Evolutionary conservation across 2,113 vertebrate genomes (phyloP), one percentile per base, ranked within the genome.

Genomic region (Machaerirhynchus nigripectus): DNA sequence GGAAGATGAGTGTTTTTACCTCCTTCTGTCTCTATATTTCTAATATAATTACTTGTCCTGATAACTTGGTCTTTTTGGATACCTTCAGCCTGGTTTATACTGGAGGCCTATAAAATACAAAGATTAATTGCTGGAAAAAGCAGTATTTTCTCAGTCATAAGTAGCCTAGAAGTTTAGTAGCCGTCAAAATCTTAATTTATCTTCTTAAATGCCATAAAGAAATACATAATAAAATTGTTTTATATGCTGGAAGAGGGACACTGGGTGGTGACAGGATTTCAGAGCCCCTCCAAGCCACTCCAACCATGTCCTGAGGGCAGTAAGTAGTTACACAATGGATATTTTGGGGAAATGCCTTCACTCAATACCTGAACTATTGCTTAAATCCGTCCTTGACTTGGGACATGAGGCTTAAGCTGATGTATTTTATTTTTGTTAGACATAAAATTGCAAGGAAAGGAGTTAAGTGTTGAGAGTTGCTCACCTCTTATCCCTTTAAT

Each of bases 381-480:
- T 30, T 39, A 75, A 95, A 61, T 39, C 39, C 56, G 17, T 42
- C 40, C 52, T 73, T 40, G 35, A 20, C 27, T 68, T 53, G n/a
- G 40, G 69, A 35, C 22, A 5, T 4, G 31, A 68, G 49, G 33
- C 11, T 71, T 5, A 16, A 74, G 6, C 74, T 64, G 30, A 52
- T 11, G 39, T 20, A 30, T 75, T 78, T 81, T 11, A 30, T 8
- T 64, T 59, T 39, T 21, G 1, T 50, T 90, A 64, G 31, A 31
- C 26, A 33, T 30, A 35, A 77, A 84, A 91, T 24, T 44, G 35
- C 59, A 77, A 2, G 28, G 52, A 3, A 88, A 83, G 19, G 59
- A 50, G n/a, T n/a, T n/a, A n/a, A n/a, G 0, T 0, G 7, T 40
- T 28, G 23, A 59, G 39, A 37, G 6, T 9, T 50, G 16, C 8